Evolutionary conservation across 2,113 vertebrate genomes (phyloP).

Genomic region (Podarcis cretensis): DNA sequence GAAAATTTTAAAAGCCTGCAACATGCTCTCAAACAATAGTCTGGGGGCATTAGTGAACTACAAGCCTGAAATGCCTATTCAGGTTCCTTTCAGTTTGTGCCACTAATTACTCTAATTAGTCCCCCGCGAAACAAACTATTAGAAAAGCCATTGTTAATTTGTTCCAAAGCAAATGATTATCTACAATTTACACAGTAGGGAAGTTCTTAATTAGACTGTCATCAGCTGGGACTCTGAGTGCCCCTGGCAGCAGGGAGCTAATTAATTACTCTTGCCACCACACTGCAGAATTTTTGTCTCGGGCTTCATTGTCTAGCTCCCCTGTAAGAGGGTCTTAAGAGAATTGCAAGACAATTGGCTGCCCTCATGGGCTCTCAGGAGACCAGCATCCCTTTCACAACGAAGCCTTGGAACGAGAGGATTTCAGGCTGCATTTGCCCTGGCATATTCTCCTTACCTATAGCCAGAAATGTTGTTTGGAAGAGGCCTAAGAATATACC

Average conservation of each 20-base stretch:
- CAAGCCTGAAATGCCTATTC: constrained; percentile 52
- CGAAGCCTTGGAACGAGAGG: neutral
- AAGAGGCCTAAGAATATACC: neutral
- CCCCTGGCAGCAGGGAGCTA: constrained; percentile 61
- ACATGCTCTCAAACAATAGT: constrained; percentile 22
- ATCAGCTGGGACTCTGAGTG: constrained; percentile 64
- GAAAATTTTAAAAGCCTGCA: constrained; percentile 23
- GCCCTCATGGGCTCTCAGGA: neutral
- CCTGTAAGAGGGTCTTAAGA: constrained; percentile 11
- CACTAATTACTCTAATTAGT: constrained; percentile 65
- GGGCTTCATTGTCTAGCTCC: constrained; percentile 40
- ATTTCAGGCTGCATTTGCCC: neutral
- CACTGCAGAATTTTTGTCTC: constrained; percentile 55
- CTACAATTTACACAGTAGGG: constrained; percentile 67
- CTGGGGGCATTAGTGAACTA: constrained; percentile 3
- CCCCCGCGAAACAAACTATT: constrained; percentile 66
- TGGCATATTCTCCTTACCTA: neutral
- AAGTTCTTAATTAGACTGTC: constrained; percentile 75
- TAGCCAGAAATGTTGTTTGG: neutral
- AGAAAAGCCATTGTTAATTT: constrained; percentile 63
- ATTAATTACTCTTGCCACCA: constrained; percentile 74
- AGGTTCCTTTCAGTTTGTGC: constrained; percentile 44
- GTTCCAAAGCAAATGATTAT: constrained; percentile 66
- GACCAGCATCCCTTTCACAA: neutral
- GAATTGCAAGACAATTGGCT: neutral